phyloP scores from a whole-genome alignment of 2,888 invertebrate genomes.

The Xanthorhoe designata region DNA sequence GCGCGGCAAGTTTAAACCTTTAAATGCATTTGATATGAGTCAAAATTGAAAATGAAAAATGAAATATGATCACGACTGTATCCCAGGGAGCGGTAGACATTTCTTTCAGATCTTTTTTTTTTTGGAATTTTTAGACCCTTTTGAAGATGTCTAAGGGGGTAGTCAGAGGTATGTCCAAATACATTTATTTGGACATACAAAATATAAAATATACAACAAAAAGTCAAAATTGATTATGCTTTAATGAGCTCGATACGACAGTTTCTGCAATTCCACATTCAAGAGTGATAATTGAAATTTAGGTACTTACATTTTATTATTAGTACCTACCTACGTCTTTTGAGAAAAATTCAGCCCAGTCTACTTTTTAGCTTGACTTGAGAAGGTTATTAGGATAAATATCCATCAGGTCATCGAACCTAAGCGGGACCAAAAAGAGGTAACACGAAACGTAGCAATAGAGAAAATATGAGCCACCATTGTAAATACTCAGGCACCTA shows the following conservation, averaged over 20 bases:
- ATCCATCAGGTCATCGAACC: background rate
- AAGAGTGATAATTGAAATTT: background rate
- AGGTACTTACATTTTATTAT: too few relatives aligned
- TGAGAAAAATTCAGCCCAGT: too few relatives aligned
- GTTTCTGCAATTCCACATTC: background rate
- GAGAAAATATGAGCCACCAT: slow-evolving; percentile 7
- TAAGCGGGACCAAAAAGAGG: background rate
- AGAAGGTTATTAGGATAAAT: background rate
- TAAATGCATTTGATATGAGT: slow-evolving; percentile 4
- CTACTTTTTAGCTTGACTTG: background rate
- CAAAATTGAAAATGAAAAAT: too few relatives aligned
- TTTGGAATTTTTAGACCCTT: too few relatives aligned
- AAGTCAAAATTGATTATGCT: slow-evolving; percentile 7
- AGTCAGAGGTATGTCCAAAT: too few relatives aligned
- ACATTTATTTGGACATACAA: too few relatives aligned
- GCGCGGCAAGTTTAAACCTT: slow-evolving; percentile 17
- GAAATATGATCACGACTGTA: too few relatives aligned
- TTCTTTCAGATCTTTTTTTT: too few relatives aligned
- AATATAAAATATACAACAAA: too few relatives aligned
- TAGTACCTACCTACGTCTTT: too few relatives aligned
- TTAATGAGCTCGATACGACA: background rate
- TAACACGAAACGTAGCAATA: background rate
- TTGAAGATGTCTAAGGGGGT: too few relatives aligned
- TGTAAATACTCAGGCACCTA: slow-evolving; percentile 17
- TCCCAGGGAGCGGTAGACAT: too few relatives aligned